Conservation (phyloP, 2,797 vertebrate species). For the Chloroceryle inda region DNA sequence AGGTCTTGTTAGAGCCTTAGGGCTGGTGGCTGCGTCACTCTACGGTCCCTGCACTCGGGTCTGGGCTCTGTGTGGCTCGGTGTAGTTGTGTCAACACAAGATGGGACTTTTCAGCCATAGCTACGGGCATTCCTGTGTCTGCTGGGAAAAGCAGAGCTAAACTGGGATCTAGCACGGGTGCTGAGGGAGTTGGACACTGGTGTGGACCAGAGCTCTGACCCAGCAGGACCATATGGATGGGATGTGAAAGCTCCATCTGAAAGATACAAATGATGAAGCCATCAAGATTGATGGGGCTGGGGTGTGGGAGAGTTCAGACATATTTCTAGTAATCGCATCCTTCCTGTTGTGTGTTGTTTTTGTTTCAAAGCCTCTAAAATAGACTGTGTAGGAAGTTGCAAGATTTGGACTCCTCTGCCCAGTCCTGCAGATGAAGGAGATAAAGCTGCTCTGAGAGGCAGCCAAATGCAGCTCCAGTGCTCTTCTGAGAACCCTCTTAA, state of each 20-base stretch:
- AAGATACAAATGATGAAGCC: not conserved
- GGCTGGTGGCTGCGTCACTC: not conserved
- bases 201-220: not conserved
- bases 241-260: not conserved
- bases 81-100: not conserved
- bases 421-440: not conserved
- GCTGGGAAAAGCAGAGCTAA: not conserved
- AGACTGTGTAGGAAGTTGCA: conserved; percentile 19
- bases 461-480: not conserved
- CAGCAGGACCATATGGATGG: not conserved
- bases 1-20: not conserved
- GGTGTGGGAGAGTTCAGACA: not conserved
- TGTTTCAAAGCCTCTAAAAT: not conserved
- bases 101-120: fast-evolving
- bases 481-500: not conserved
- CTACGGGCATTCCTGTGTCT: fast-evolving
- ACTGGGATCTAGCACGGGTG: not conserved
- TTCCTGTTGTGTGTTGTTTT: not conserved
- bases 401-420: conserved; percentile 16
- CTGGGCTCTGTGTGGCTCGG: not conserved
- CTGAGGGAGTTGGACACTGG: not conserved
- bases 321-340: conserved; percentile 2
- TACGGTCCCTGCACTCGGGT: not conserved
- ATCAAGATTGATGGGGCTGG: not conserved
- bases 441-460: not conserved